Evolutionary conservation across 2,113 vertebrate genomes (phyloP).

Genomic region (Podarcis cretensis): DNA sequence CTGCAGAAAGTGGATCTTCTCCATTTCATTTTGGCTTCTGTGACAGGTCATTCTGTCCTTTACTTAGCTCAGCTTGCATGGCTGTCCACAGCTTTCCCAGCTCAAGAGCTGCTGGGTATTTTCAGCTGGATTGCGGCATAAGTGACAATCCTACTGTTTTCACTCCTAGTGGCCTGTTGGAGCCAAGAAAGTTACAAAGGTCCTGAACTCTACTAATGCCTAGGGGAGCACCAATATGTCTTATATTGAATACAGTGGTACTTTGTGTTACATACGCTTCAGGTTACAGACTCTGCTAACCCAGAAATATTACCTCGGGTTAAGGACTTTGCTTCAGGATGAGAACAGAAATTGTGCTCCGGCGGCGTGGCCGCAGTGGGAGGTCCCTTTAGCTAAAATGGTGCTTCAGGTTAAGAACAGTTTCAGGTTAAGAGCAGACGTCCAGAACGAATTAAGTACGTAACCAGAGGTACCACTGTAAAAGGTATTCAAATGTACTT

Average conservation of each 20-base stretch:
- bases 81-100: background rate
- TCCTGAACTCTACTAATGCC: background rate
- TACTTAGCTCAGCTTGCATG: background rate
- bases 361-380: too few species aligned
- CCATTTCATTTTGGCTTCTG: slow-evolving; percentile 11
- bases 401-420: too few species aligned
- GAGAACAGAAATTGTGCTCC: too few species aligned
- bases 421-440: too few species aligned
- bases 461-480: too few species aligned
- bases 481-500: too few species aligned
- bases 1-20: background rate
- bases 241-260: background rate
- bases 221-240: background rate
- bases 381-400: too few species aligned
- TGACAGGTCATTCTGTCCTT: background rate
- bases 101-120: background rate
- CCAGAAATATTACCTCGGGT: too few species aligned
- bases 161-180: background rate
- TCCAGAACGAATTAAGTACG: too few species aligned
- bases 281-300: too few species aligned
- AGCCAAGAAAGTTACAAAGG: background rate
- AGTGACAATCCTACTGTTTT: background rate
- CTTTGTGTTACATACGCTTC: too few species aligned
- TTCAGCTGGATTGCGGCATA: background rate
- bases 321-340: too few species aligned